phyloP scores from a whole-genome alignment of 2,888 invertebrate genomes.

The Eudemis profundana region DNA sequence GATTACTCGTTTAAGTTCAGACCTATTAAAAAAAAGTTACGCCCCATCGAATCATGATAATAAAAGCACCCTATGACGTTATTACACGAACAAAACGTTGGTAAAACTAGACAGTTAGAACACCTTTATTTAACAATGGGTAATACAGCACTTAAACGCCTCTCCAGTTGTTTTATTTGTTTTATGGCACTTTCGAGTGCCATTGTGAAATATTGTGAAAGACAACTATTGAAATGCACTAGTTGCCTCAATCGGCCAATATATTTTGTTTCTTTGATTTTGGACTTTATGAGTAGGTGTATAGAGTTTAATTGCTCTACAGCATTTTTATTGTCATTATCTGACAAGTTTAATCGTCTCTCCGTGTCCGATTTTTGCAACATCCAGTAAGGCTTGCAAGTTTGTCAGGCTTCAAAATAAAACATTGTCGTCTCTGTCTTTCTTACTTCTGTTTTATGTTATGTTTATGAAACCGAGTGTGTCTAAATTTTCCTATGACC shows the following conservation, averaged over 20 bases:
- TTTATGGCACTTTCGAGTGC: conserved; percentile 35
- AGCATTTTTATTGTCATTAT: not conserved
- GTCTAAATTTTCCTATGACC: no score
- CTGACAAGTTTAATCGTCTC: not conserved
- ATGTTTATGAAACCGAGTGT: no score
- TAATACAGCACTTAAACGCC: conserved; percentile 22
- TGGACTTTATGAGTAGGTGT: not conserved
- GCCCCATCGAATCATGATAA: not conserved
- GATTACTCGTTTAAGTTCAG: not conserved
- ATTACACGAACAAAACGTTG: conserved; percentile 22
- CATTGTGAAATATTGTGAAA: conserved; percentile 29
- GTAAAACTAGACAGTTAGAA: conserved; percentile 15
- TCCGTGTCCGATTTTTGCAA: no score
- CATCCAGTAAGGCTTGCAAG: no score
- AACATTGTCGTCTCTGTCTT: no score
- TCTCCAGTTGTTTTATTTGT: conserved; percentile 28
- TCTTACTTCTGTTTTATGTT: no score
- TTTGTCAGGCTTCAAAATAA: no score
- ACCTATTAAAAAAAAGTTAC: not conserved
- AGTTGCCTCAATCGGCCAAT: not conserved
- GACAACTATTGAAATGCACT: conserved; percentile 15
- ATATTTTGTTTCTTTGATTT: not conserved
- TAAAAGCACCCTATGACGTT: conserved; percentile 20
- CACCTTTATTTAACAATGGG: conserved; percentile 31
- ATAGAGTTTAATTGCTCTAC: not conserved